These are phyloP conservation scores for Colossoma macropomum DNA, from an alignment of 2,113 vertebrate species.

Conservation along the genomic window DNA sequence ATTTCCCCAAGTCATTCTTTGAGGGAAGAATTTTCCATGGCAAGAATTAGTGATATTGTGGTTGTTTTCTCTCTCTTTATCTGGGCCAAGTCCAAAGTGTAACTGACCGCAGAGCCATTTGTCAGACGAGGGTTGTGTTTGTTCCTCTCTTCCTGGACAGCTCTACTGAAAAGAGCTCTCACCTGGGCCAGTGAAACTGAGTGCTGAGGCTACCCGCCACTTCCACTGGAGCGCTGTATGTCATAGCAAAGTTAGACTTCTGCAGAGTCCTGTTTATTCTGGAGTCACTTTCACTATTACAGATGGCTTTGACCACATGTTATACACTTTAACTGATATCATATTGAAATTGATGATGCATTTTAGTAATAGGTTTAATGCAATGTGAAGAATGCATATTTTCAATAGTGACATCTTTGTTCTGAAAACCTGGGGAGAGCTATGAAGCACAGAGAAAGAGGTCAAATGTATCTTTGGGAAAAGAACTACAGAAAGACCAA, in stretches of 20 bases:
- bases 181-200: conserved; percentile 37
- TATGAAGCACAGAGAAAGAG: neutral
- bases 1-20: conserved; percentile 43
- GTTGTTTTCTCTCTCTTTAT: conserved; percentile 47
- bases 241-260: conserved; percentile 33
- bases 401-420: neutral
- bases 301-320: neutral
- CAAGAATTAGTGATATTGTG: conserved; percentile 43
- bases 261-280: conserved; percentile 21
- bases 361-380: neutral
- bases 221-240: conserved; percentile 1
- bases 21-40: conserved; percentile 47
- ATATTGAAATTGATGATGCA: neutral
- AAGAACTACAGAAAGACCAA: conserved; percentile 12
- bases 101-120: conserved; percentile 53
- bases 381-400: neutral
- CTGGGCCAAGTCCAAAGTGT: conserved; percentile 53
- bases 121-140: conserved; percentile 46
- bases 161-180: conserved; percentile 32
- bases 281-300: neutral
- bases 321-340: neutral
- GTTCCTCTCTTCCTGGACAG: conserved; percentile 45
- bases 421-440: neutral
- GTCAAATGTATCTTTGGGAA: neutral
- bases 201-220: conserved; percentile 12